phyloP scores from a whole-genome alignment of 2,797 vertebrate genomes.

The Aldrovandia affinis region DNA sequence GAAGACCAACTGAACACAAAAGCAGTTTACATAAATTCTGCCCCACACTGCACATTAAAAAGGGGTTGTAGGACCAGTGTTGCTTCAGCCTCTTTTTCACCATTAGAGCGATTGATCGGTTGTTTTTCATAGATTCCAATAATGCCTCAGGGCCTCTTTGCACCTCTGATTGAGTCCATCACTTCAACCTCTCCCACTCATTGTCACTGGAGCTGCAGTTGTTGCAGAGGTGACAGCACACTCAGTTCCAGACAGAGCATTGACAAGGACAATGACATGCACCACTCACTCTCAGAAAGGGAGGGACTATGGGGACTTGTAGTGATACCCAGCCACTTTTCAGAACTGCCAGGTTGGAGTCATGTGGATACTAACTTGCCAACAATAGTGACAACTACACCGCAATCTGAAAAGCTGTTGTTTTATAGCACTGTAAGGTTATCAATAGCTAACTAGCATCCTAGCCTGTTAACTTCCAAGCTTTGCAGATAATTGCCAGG shows the following conservation, averaged over 20 bases:
- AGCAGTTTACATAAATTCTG: neutral
- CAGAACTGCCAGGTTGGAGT: no score
- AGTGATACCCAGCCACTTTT: no score
- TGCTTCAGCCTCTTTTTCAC: neutral
- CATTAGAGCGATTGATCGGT: neutral
- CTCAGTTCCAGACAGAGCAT: neutral
- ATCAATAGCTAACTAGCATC: no score
- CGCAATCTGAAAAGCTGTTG: no score
- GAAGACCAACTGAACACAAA: neutral
- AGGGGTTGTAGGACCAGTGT: neutral
- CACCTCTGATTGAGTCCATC: neutral
- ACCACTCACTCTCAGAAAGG: no score
- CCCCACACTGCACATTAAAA: neutral
- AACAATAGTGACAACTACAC: no score
- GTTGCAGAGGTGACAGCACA: neutral
- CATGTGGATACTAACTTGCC: no score
- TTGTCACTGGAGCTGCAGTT: neutral
- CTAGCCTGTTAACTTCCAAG: no score
- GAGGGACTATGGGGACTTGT: no score
- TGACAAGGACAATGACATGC: no score
- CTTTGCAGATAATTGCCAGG: no score
- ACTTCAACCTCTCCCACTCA: neutral
- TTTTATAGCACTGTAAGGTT: no score
- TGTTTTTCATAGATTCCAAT: conserved; percentile 10
- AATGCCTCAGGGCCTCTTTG: neutral